phyloP scores from a whole-genome alignment of 2,797 vertebrate genomes.

The Eospalax fontanierii region DNA sequence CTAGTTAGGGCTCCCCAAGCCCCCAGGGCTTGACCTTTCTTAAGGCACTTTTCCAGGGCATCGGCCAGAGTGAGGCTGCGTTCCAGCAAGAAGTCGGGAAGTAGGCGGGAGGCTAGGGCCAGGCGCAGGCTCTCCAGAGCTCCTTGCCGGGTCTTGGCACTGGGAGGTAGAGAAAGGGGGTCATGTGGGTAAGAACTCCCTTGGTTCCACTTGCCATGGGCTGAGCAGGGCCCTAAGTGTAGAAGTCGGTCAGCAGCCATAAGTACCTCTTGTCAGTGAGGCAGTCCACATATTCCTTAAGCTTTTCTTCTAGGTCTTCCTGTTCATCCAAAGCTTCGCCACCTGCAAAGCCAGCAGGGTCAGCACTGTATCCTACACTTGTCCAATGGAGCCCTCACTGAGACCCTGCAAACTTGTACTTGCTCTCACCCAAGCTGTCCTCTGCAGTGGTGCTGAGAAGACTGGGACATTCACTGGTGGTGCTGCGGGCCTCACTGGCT shows the following conservation, averaged over 20 bases:
- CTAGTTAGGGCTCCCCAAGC: neutral
- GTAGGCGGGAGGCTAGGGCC: conserved; percentile 93
- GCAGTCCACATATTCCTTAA: conserved; percentile 96
- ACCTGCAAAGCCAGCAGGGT: conserved; percentile 86
- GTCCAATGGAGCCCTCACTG: neutral
- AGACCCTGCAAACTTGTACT: neutral
- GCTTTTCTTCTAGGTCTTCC: conserved; percentile 95
- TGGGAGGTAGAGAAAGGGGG: conserved; percentile 64
- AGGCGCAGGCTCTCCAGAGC: conserved; percentile 94
- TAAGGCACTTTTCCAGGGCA: conserved; percentile 95
- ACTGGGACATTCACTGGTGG: conserved; percentile 94
- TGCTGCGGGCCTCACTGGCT: conserved; percentile 95
- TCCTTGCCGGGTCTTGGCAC: conserved; percentile 92
- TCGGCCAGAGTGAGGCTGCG: conserved; percentile 94
- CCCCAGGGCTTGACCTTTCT: conserved; percentile 88
- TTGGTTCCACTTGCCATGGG: neutral
- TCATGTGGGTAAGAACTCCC: neutral
- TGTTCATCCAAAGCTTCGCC: conserved; percentile 93
- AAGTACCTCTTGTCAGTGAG: conserved; percentile 95
- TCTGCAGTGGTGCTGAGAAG: conserved; percentile 89
- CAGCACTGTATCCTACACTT: neutral
- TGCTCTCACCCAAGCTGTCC: conserved; percentile 91
- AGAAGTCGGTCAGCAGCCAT: neutral
- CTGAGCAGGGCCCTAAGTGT: neutral
- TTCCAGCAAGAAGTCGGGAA: conserved; percentile 94